Percentiles rank a stretch among this genome's conserved stretches.
Conservation (phyloP, 2,888 invertebrate genomes). For the Ennomos erosarius region DNA sequence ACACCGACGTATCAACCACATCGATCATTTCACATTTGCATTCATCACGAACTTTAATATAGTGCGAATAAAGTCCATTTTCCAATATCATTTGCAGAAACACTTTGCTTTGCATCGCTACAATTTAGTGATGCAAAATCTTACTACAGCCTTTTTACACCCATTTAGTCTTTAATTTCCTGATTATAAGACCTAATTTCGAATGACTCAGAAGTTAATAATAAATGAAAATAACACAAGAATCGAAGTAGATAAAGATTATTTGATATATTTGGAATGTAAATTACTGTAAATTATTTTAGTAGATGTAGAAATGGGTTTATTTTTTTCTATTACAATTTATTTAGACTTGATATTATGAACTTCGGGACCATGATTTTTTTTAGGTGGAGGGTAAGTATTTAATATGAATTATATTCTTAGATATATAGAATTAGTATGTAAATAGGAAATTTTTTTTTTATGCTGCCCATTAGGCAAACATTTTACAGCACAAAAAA, state of each 20-base stretch:
- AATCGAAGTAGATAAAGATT: constrained; percentile 53
- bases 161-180: constrained; percentile 10
- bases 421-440: no score
- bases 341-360: constrained; percentile 34
- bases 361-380: not conserved
- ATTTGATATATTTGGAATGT: constrained; percentile 60
- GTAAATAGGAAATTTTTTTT: no score
- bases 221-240: constrained; percentile 30
- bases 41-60: constrained; percentile 35
- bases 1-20: constrained; percentile 39
- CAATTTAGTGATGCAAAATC: constrained; percentile 57
- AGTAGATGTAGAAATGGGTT: constrained; percentile 45
- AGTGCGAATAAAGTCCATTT: constrained; percentile 38
- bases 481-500: no score
- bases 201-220: constrained; percentile 20
- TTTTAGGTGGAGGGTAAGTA: not conserved
- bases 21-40: constrained; percentile 49
- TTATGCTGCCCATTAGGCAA: no score
- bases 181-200: constrained; percentile 36
- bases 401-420: no score
- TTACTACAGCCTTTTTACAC: constrained; percentile 33
- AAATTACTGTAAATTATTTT: constrained; percentile 59
- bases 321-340: constrained; percentile 44
- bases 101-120: constrained; percentile 52
- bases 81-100: constrained; percentile 21